A percentile compares a stretch with the other conserved stretches of the same genome.
Conservation (phyloP, 37 sponge, comb jelly and placozoan genomes). For the Ianthella basta region DNA sequence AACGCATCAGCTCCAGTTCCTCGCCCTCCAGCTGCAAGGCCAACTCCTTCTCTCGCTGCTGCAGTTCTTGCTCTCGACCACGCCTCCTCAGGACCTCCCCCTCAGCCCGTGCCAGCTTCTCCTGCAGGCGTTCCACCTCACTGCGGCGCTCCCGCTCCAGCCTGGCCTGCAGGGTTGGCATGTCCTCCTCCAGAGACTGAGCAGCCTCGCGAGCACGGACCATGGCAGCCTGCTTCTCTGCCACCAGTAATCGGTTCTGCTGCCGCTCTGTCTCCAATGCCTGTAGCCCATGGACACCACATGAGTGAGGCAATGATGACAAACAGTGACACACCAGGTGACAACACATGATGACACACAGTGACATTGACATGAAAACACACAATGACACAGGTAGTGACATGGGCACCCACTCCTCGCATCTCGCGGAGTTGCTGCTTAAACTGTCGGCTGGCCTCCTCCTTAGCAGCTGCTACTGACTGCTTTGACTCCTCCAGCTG, state of each 20-base stretch:
- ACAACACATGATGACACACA: no score
- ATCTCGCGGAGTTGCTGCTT: not conserved
- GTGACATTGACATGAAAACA: no score
- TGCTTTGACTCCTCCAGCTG: constrained; percentile 5
- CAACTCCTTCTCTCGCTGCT: constrained; percentile 11
- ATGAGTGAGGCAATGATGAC: no score
- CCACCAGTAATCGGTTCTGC: not conserved
- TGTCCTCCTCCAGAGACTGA: not conserved
- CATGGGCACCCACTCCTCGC: not conserved
- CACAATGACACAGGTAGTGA: not conserved
- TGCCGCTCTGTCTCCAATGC: not conserved
- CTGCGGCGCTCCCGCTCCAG: not conserved
- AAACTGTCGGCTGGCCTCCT: not conserved
- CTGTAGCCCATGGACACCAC: not conserved
- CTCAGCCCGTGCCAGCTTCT: not conserved
- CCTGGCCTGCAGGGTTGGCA: not conserved
- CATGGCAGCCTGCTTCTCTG: constrained; percentile 23
- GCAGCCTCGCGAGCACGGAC: not conserved
- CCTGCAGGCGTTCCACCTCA: not conserved
- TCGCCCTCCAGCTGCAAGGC: not conserved
- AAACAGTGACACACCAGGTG: no score
- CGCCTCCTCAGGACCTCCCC: constrained; percentile 2
- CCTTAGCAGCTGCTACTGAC: no score
- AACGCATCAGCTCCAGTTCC: not conserved
- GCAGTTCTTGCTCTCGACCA: not conserved